Evolutionary conservation across 2,888 invertebrate genomes (phyloP), one percentile per base, ranked within the genome.

Genomic region (Lithosia quadra): DNA sequence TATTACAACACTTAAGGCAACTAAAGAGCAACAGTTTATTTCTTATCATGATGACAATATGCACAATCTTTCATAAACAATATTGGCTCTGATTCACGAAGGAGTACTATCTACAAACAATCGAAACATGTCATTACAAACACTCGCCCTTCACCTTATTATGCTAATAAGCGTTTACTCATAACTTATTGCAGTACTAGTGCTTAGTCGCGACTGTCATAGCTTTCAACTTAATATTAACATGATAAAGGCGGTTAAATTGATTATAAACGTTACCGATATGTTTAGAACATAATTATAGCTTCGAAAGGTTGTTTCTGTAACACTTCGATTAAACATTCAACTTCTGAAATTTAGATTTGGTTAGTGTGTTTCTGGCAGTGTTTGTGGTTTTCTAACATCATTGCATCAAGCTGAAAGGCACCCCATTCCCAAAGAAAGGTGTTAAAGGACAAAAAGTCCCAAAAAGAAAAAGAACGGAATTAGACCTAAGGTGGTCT

Each of bases 131-230:
- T 75, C 77, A 61, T 75, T 62, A 68, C 39, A 69, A 75, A 72
- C 70, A 36, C n/a, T 36, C 72, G 85, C 83, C 88, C 88, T 88
- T 88, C 85, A 86, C 85, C 88, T 80, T 76, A 73, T 82, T 87
- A 86, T 88, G 84, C 69, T 81, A 86, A 85, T 85, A 72, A 13
- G 10, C 56, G 56, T 73, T 84, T 84, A 83, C 79, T 83, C 80
- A 84, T 74, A 60, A 65, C 53, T 71, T 77, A 80, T 79, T 78
- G 73, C 67, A 67, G 65, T 73, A 72, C 67, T 49, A 53, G 57
- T 62, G 58, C 62, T 68, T 73, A 72, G 64, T 65, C 21, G 24
- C 57, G 60, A 55, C 11, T 33, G 33, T 28, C 24, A 33, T 36
- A 36, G 2, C 49, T 60, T 36, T 28, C 21, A 39, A 24, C 24